Base-by-base conservation (phyloP, 2,113 vertebrate genomes). In the Sprattus sprattus region DNA sequence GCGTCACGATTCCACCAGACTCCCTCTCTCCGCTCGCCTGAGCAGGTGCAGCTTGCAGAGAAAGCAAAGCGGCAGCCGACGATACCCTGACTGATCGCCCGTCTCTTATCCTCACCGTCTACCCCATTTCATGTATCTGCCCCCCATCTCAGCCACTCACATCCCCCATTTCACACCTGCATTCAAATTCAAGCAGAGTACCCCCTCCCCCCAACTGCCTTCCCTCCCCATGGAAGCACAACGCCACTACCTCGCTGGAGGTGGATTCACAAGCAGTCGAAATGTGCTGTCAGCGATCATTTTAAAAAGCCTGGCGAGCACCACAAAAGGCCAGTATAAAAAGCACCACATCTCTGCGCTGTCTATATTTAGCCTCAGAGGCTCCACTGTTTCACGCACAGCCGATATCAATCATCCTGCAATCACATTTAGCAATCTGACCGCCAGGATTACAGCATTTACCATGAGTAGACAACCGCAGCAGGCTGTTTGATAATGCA, bases 1-100 rank as follows among this genome's bases (percentile, higher is more conserved):
- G 91, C 90, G 90, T 94, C 95, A 94, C 92, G 93, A 93, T 91
- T 93, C 89, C 89, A 83, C 87, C 88, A 94, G 93, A 90, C 92
- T 92, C 85, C 22, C 88, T 89, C 87, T 87, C 91, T 92, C 91
- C 91, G 90, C 88, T 92, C 75, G 1, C 89, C 90, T 93, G 93
- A 93, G 87, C 92, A 93, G 89, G 90, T 90, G 86, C 87, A 89
- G 89, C 89, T 90, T 88, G 82, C 84, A 87, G 60, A 46, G 86
- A 90, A 89, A 89, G 91, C 85, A 83, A 84, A 88, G 88, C 87
- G 84, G 88, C 87, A 85, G 88, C 86, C 75, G 75, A 86, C 88
- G 86, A 71, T 71, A 71, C 64, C 25, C 88, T 57, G 86, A 88
- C 85, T 89, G 87, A 90, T 92, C 54, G 86, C 83, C 83, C 92